A percentile compares a stretch with the other conserved stretches of the same genome.
Conservation (phyloP, 2,797 vertebrate species). For the Ambastaia sidthimunki region DNA sequence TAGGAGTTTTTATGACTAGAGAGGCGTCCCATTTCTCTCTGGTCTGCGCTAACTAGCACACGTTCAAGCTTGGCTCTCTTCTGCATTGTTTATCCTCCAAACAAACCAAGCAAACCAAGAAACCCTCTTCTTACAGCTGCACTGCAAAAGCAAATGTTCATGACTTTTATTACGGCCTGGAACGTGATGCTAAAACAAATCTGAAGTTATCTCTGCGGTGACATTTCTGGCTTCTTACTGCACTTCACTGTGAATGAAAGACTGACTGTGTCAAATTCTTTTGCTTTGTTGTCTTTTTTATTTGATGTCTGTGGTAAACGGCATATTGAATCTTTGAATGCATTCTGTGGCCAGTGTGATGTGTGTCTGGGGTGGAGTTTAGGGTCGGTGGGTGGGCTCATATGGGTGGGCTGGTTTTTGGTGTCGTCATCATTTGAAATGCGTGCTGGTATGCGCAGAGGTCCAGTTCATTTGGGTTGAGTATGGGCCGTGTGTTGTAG, state of each 20-base stretch:
- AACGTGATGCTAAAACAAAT: slow-evolving; percentile 87
- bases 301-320: slow-evolving; percentile 78
- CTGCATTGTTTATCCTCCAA: slow-evolving; percentile 76
- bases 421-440: slow-evolving; percentile 76
- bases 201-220: slow-evolving; percentile 67
- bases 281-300: slow-evolving; percentile 69
- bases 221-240: slow-evolving; percentile 85
- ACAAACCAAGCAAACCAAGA: slow-evolving; percentile 64
- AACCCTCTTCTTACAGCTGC: slow-evolving; percentile 84
- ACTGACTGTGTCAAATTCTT: slow-evolving; percentile 65
- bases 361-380: slow-evolving; percentile 64
- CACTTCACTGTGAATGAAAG: slow-evolving; percentile 88
- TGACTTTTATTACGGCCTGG: slow-evolving; percentile 95
- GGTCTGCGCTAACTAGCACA: slow-evolving; percentile 36
- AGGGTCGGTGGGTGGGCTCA: slow-evolving; percentile 65
- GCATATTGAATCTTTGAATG: slow-evolving; percentile 78
- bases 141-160: slow-evolving; percentile 73
- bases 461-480: slow-evolving; percentile 15
- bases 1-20: slow-evolving; percentile 83
- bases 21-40: slow-evolving; percentile 59
- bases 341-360: slow-evolving; percentile 81
- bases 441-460: slow-evolving; percentile 80
- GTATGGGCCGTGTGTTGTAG: slow-evolving; percentile 59
- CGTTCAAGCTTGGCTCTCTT: slow-evolving; percentile 89
- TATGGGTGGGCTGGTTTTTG: slow-evolving; percentile 57